phyloP scores from a whole-genome alignment of 2,888 invertebrate species.

The Drosophila stalkeri region DNA sequence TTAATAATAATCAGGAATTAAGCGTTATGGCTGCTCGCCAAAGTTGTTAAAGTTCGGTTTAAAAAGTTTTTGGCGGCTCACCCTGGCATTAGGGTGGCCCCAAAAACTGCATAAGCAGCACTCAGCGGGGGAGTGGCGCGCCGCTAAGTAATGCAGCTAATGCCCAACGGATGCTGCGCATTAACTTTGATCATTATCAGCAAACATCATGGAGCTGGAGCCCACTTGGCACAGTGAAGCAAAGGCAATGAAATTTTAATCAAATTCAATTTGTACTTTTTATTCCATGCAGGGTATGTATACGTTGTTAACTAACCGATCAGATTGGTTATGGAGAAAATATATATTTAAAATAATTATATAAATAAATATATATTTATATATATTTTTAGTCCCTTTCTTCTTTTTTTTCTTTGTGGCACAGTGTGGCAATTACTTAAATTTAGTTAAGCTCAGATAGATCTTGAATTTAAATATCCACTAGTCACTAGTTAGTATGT shows the following conservation, averaged over 20 bases:
- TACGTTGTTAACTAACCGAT: neutral
- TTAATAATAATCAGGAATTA: conserved; percentile 67
- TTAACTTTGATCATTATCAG: conserved; percentile 41
- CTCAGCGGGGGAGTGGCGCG: conserved; percentile 31
- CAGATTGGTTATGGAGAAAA: neutral
- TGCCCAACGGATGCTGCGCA: conserved; percentile 52
- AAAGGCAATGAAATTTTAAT: neutral
- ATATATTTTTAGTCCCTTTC: too few species aligned
- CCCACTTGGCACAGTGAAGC: conserved; percentile 19
- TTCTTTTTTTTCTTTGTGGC: too few species aligned
- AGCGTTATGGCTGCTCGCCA: conserved; percentile 44
- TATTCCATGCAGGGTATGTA: neutral
- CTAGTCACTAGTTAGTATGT: too few species aligned
- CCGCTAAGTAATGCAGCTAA: conserved; percentile 45
- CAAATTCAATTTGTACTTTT: neutral
- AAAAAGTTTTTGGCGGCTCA: conserved; percentile 12
- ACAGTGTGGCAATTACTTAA: too few species aligned
- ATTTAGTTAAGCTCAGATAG: too few species aligned
- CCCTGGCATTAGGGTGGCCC: conserved; percentile 22
- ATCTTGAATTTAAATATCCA: too few species aligned
- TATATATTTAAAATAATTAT: too few species aligned
- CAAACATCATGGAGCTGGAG: conserved; percentile 24
- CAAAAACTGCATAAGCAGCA: conserved; percentile 61
- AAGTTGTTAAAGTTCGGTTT: conserved; percentile 38
- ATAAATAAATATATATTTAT: too few species aligned